Base-by-base conservation (phyloP, 1,140 invertebrate species). In the Drosophila ohnishii region DNA sequence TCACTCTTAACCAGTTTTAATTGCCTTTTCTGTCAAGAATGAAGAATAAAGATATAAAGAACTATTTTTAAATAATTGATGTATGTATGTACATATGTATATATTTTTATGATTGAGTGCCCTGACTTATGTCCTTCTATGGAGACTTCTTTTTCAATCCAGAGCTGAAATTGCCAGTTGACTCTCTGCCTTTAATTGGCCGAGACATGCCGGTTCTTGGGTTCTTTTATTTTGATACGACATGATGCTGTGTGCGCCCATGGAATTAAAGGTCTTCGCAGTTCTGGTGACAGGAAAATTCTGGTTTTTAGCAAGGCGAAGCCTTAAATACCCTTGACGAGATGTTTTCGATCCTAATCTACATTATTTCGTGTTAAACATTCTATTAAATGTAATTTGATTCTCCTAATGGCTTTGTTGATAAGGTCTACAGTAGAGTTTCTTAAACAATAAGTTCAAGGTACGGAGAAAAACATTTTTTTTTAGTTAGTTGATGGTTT, bases 241-340 rank as follows among this genome's bases (percentile, higher is more conserved):
- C 2, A 40, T 19, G 22, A 65, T 44, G 19, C 32, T 70, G 39
- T 39, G 37, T 32, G 37, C 62, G 48, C 39, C 37, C 66, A 70
- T 30, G 8, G 63, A 70, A 67, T 70, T 55, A 70, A 70, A 70
- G 66, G 63, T 70, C 66, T 69, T 57, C n/a, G 66, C 40, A 70
- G 28, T 70, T 34, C 22, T 16, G 25, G 50, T 70, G 67, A 37
- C 14, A 32, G 28, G 10, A 42, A 32, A 60, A n/a, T 62, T 39
- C 10, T 40, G 28, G 9, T 16, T 25, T 42, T 14, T 0, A 13
- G 6, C 3, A 42, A 59, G 19, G 16, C 56, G 28, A 42, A 16
- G 7, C 7, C 35, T 13, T 0, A 32, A 60, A 63, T 40, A 37
- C 56, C 13, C 60, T 63, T 58, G 32, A 14, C 10, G 9, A n/a